Conservation (phyloP, 2,113 vertebrate species). For the Cinclus mexicanus region DNA sequence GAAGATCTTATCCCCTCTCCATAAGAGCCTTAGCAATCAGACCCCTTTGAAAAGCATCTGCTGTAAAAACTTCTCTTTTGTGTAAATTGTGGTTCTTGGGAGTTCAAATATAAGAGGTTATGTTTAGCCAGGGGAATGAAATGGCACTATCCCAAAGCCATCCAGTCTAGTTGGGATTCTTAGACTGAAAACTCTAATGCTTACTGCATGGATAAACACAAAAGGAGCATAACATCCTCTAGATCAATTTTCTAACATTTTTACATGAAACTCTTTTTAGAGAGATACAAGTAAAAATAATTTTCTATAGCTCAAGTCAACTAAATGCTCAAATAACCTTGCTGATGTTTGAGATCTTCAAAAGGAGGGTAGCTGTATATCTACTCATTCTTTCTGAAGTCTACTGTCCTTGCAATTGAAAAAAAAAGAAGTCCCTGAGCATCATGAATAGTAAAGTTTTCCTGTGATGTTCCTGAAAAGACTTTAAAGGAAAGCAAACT, state of each 20-base stretch:
- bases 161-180: neutral
- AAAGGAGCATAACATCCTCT: neutral
- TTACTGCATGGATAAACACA: neutral
- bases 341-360: neutral
- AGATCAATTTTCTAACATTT: neutral
- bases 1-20: neutral
- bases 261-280: neutral
- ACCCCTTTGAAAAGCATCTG: neutral
- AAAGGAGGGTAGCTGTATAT: neutral
- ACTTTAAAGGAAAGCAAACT: neutral
- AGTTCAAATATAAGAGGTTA: neutral
- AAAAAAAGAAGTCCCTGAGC: neutral
- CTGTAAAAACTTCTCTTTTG: neutral
- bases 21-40: neutral
- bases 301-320: neutral
- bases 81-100: neutral
- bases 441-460: neutral
- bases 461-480: neutral
- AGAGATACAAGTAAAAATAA: neutral
- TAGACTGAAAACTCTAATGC: neutral
- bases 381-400: neutral
- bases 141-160: neutral
- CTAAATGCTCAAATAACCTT: neutral
- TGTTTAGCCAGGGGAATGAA: neutral
- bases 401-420: neutral